phyloP scores from a whole-genome alignment of 1,140 invertebrate species.

The Drosophila insularis region DNA sequence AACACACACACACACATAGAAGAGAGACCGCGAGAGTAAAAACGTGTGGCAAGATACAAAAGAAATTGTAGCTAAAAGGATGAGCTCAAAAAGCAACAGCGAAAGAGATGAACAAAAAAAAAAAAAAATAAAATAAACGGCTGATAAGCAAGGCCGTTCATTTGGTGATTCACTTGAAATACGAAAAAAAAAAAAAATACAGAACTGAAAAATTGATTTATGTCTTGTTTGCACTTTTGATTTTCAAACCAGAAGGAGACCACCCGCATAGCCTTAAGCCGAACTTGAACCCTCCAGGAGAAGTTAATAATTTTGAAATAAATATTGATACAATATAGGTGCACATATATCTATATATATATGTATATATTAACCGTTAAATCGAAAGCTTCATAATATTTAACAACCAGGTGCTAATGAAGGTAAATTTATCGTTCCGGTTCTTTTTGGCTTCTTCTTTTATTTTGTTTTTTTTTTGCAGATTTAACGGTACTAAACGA shows the following conservation, averaged over 20 bases:
- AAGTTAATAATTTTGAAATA: slow-evolving; percentile 43
- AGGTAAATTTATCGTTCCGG: slow-evolving; percentile 28
- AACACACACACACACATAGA: slow-evolving; percentile 3
- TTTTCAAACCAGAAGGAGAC: slow-evolving; percentile 50
- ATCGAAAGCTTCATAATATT: slow-evolving; percentile 59
- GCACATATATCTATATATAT: not conserved
- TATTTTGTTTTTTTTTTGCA: slow-evolving; percentile 32
- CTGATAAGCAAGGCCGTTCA: slow-evolving; percentile 75
- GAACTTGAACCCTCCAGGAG: slow-evolving; percentile 19
- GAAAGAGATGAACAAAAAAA: slow-evolving; percentile 62
- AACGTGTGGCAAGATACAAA: slow-evolving; percentile 44
- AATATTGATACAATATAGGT: slow-evolving; percentile 7
- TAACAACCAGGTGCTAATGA: slow-evolving; percentile 69
- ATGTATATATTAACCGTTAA: slow-evolving; percentile 60
- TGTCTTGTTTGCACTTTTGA: slow-evolving; percentile 74
- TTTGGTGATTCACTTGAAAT: slow-evolving; percentile 61
- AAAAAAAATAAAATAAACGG: slow-evolving; percentile 61
- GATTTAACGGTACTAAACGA: slow-evolving; percentile 72
- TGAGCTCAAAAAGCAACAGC: slow-evolving; percentile 54
- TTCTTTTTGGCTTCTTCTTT: slow-evolving; percentile 23
- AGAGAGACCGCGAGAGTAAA: slow-evolving; percentile 29
- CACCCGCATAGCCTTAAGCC: slow-evolving; percentile 4
- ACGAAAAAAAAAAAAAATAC: not conserved
- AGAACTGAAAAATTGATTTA: slow-evolving; percentile 65
- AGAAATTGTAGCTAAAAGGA: slow-evolving; percentile 48